Conservation (phyloP, 2,888 invertebrate species). For the Apomyelois bistriatella region DNA sequence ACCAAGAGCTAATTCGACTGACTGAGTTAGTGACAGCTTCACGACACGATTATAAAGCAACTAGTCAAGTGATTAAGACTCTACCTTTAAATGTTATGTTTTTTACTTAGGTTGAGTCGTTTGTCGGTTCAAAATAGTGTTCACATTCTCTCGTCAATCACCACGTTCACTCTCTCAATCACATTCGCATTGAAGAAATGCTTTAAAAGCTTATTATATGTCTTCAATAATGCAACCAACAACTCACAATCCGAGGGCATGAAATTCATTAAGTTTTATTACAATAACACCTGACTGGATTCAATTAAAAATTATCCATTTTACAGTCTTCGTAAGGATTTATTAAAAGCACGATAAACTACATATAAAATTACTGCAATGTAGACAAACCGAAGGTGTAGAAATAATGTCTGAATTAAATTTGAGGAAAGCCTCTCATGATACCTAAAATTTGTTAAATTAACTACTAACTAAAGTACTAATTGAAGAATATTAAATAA, state of each 20-base stretch:
- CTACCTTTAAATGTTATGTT: too few species aligned
- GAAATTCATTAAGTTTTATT: constrained; percentile 50
- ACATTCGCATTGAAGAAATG: not conserved
- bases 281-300: constrained; percentile 57
- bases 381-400: not conserved
- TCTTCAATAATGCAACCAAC: constrained; percentile 23
- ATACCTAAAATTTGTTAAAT: too few species aligned
- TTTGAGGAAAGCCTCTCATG: not conserved
- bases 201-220: not conserved
- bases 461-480: too few species aligned
- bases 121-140: too few species aligned
- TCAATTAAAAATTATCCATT: constrained; percentile 65
- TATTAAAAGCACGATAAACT: constrained; percentile 62
- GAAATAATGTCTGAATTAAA: not conserved
- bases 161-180: not conserved
- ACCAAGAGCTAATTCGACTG: constrained; percentile 39
- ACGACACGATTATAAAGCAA: not conserved
- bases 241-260: constrained; percentile 33
- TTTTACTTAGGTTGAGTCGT: too few species aligned
- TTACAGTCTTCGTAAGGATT: constrained; percentile 50
- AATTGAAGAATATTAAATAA: too few species aligned
- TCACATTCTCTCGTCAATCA: not conserved
- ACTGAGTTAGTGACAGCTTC: not conserved
- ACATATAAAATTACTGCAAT: constrained; percentile 21
- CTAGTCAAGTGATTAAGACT: too few species aligned